These are phyloP conservation scores for Rhombomys opimus DNA, from an alignment of 2,113 vertebrate genomes.

Conservation along the genomic window DNA sequence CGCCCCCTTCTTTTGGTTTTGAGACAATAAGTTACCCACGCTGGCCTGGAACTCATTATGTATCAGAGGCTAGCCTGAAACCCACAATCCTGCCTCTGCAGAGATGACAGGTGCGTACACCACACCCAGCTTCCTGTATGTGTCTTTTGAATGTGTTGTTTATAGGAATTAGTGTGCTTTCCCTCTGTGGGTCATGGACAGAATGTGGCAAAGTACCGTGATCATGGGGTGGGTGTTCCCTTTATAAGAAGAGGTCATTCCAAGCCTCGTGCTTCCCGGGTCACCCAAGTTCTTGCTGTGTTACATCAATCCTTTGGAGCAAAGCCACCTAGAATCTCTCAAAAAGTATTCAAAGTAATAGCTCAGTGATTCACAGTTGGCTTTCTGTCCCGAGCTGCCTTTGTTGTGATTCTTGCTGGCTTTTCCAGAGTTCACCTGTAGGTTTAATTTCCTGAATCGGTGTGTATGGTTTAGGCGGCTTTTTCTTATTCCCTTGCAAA, in stretches of 20 bases:
- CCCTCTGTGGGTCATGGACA: neutral
- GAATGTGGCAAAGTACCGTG: neutral
- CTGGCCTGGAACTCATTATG: neutral
- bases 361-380: neutral
- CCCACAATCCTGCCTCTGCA: neutral
- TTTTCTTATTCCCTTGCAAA: slow-evolving; percentile 48
- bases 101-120: neutral
- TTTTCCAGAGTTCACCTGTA: slow-evolving; percentile 72
- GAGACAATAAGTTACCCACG: neutral
- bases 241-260: neutral
- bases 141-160: neutral
- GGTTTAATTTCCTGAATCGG: slow-evolving; percentile 73
- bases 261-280: neutral
- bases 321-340: slow-evolving; percentile 74
- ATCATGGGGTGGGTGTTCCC: neutral
- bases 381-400: neutral
- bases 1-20: neutral
- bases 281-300: neutral
- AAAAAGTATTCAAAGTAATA: slow-evolving; percentile 41
- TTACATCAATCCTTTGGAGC: slow-evolving; percentile 27
- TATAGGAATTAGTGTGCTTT: neutral
- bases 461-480: slow-evolving; percentile 31
- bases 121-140: neutral
- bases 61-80: neutral
- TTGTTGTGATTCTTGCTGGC: neutral